These are phyloP conservation scores for Porites australiensis DNA, from an alignment of 64 coral and sea anemone species.

Conservation along the genomic window DNA sequence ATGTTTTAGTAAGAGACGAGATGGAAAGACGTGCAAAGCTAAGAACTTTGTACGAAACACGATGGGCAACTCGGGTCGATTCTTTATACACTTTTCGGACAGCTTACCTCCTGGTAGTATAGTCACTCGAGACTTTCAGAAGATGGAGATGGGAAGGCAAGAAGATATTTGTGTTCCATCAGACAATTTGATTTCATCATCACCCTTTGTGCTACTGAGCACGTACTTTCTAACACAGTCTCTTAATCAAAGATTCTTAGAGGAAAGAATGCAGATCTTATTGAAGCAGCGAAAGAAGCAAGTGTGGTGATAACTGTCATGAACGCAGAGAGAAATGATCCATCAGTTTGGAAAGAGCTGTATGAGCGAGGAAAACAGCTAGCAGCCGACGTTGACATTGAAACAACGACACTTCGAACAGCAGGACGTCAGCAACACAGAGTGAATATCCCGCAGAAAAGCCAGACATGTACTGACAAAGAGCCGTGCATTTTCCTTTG, in stretches of 20 bases:
- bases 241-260: conserved; percentile 84
- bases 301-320: conserved; percentile 3
- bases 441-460: conserved; percentile 79
- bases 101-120: not conserved
- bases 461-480: conserved; percentile 86
- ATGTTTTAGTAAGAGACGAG: conserved; percentile 70
- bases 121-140: conserved; percentile 85
- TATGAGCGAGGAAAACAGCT: not conserved
- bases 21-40: conserved; percentile 77
- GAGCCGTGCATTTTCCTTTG: conserved; percentile 78
- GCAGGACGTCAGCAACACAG: conserved; percentile 80
- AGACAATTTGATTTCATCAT: conserved; percentile 60
- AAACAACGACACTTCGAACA: conserved; percentile 80
- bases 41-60: conserved; percentile 68
- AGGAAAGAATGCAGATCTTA: conserved; percentile 54
- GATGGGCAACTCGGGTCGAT: conserved; percentile 85
- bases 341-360: not conserved
- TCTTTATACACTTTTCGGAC: conserved; percentile 73
- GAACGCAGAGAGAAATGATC: not conserved
- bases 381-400: conserved; percentile 30
- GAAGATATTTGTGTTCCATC: conserved; percentile 80
- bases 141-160: conserved; percentile 86
- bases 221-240: conserved; percentile 81
- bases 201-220: conserved; percentile 62
- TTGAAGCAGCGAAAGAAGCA: conserved; percentile 41